Evolutionary conservation across 2,113 vertebrate species (phyloP), one percentile per base, ranked within the genome.

Genomic region (Oncorhynchus mykiss): DNA sequence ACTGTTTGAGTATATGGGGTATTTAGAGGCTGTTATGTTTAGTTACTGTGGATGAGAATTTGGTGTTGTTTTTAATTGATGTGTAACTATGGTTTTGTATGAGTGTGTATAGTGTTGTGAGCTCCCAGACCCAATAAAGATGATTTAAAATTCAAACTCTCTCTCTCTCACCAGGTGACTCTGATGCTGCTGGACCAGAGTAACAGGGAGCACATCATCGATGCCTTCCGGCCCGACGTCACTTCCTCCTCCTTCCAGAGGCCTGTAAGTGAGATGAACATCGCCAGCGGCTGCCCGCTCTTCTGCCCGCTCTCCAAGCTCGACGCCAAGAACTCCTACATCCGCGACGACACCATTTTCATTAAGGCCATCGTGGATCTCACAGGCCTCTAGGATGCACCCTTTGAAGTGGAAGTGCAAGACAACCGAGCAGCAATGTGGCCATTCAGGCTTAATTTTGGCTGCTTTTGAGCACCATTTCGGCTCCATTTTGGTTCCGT

Each of bases 311-410:
- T 99, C 25, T 94, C 95, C 8, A 94, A 96, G 82, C 95, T 99
- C 84, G 97, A 98, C 66, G 87, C 92, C 86, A 98, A 97, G 92
- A 96, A 96, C 79, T 95, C 96, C 9, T 99, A 99, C 22, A 94
- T 98, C 60, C 94, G 96, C 0, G 97, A 99, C 2, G 98, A 99
- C 9, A 95, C 95, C 87, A 96, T 99, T 91, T 99, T 99, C 91
- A 96, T 99, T 90, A 99, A 99, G 91, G 97, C 95, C 70, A 98
- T 99, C 1, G 98, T 99, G 85, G 98, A 99, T 85, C 95, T 99
- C 87, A 96, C 97, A 0, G 98, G 97, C 82, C 96, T 99, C 77
- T 98, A 94, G 87, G 88, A 12, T 0, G 74, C 27, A 31, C 64
- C 29, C 60, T 31, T 16, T 27, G 29, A 4, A 1, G 54, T 39